These are phyloP conservation scores for Pseudorhombus dupliciocellatus DNA, from an alignment of 2,113 vertebrate species.

Conservation along the genomic window DNA sequence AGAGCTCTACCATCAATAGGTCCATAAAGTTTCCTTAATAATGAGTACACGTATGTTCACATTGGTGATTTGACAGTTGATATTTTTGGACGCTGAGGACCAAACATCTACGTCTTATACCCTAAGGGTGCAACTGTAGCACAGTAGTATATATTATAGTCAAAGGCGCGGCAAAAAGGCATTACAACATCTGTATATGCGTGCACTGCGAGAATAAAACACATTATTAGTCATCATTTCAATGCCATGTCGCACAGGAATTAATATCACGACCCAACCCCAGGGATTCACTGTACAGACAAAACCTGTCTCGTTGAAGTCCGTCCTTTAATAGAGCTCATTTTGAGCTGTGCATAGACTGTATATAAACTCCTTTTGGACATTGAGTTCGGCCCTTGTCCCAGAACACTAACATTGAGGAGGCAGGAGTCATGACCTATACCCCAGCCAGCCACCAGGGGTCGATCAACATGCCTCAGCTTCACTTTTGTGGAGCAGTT, in stretches of 20 bases:
- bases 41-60: conserved; percentile 74
- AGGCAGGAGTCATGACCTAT: too few species aligned
- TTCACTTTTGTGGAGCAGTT: too few species aligned
- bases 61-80: conserved; percentile 69
- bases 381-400: too few species aligned
- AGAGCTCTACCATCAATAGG: conserved; percentile 69
- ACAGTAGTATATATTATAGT: conserved; percentile 50
- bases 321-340: conserved; percentile 14
- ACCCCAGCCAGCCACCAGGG: not conserved
- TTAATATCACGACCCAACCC: conserved; percentile 11
- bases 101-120: conserved; percentile 35
- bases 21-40: conserved; percentile 63
- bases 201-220: conserved; percentile 49
- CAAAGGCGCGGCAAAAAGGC: conserved; percentile 55
- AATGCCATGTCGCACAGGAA: conserved; percentile 29
- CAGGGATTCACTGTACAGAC: conserved; percentile 37
- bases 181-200: conserved; percentile 32
- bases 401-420: too few species aligned
- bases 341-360: not conserved
- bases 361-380: not conserved
- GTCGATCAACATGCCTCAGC: too few species aligned
- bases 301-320: conserved; percentile 21
- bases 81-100: conserved; percentile 51
- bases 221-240: conserved; percentile 42
- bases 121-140: conserved; percentile 42